These are phyloP conservation scores for Anguilla japonica DNA, from an alignment of 2,113 vertebrate species.

Conservation along the genomic window DNA sequence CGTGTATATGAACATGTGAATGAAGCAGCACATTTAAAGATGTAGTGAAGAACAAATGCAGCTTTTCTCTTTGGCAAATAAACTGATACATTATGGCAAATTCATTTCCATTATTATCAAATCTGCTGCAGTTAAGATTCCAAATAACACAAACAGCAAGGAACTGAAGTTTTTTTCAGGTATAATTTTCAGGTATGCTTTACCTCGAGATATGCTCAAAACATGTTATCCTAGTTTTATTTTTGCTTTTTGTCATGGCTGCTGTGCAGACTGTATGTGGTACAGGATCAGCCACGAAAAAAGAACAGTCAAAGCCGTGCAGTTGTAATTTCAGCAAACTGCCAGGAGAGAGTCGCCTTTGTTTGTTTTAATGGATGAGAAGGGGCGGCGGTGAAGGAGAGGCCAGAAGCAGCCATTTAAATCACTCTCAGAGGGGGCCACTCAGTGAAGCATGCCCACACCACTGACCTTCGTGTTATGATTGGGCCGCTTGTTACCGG, in stretches of 20 bases:
- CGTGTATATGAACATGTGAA: not conserved
- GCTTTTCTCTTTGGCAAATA: slow-evolving; percentile 8
- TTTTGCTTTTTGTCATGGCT: not conserved
- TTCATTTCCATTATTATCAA: slow-evolving; percentile 5
- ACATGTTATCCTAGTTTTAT: not conserved
- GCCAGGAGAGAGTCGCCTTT: not conserved
- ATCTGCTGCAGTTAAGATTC: not conserved
- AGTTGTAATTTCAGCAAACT: not conserved
- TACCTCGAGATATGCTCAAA: not conserved
- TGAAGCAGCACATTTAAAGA: not conserved
- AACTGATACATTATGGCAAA: not conserved
- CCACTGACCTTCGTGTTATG: not conserved
- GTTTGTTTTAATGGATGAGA: not conserved
- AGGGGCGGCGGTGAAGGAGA: not conserved
- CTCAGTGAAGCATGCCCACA: not conserved
- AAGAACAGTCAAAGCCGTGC: not conserved
- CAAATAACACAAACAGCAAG: not conserved
- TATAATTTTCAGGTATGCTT: too few relatives aligned
- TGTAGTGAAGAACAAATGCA: slow-evolving; percentile 13
- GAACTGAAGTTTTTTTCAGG: not conserved
- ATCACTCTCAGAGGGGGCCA: not conserved
- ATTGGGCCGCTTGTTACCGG: not conserved
- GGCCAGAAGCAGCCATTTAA: not conserved
- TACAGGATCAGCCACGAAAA: not conserved
- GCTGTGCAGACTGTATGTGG: not conserved